These are phyloP conservation scores for Drosophila dunni DNA, from an alignment of 1,140 invertebrate genomes.

Conservation along the genomic window DNA sequence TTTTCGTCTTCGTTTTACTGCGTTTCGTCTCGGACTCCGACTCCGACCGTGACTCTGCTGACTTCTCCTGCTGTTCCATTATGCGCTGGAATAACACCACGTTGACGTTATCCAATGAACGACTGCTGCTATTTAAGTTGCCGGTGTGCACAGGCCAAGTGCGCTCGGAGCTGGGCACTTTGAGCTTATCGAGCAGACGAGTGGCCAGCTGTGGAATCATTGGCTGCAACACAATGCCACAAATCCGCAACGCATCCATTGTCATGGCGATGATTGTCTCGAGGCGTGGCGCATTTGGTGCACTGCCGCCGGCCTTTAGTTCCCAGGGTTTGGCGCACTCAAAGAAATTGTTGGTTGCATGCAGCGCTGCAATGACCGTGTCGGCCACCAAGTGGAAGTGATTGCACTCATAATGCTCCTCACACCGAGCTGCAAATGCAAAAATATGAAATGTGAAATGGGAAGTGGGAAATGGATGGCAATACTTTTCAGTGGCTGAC, in stretches of 20 bases:
- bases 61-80: slow-evolving; percentile 49
- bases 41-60: slow-evolving; percentile 8
- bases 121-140: slow-evolving; percentile 1
- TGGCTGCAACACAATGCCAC: slow-evolving; percentile 92
- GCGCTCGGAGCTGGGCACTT: slow-evolving; percentile 85
- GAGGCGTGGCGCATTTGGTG: slow-evolving; percentile 85
- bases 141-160: slow-evolving; percentile 84
- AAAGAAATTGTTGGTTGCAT: slow-evolving; percentile 94
- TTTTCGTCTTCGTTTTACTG: slow-evolving; percentile 66
- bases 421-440: slow-evolving; percentile 86
- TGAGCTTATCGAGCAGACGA: slow-evolving; percentile 89
- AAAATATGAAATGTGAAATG: slow-evolving; percentile 21
- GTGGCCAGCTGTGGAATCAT: slow-evolving; percentile 91
- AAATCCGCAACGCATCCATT: slow-evolving; percentile 92
- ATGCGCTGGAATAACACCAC: slow-evolving; percentile 76
- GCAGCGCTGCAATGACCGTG: slow-evolving; percentile 89
- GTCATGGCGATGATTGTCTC: slow-evolving; percentile 91
- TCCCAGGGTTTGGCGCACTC: slow-evolving; percentile 95
- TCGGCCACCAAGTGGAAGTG: slow-evolving; percentile 95
- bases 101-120: slow-evolving; percentile 58
- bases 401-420: slow-evolving; percentile 89
- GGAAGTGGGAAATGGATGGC: slow-evolving; percentile 23
- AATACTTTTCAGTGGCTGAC: slow-evolving; percentile 56
- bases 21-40: slow-evolving; percentile 12
- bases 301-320: slow-evolving; percentile 86